These are phyloP conservation scores for Ictidomys tridecemlineatus DNA, from an alignment of 2,113 vertebrate genomes.

Conservation along the genomic window DNA sequence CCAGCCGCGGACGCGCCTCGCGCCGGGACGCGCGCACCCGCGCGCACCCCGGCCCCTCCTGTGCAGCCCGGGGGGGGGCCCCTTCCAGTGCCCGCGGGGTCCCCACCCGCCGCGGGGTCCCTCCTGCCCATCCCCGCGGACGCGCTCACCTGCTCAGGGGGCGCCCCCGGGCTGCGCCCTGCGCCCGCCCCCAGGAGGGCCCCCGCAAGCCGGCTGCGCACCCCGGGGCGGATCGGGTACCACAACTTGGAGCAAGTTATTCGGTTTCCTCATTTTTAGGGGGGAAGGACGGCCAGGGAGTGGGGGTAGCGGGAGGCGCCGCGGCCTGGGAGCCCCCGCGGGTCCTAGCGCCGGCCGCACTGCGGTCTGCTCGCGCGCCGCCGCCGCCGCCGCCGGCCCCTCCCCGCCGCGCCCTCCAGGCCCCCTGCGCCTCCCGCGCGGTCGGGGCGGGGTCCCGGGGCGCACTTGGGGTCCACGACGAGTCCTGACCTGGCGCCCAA, in stretches of 20 bases:
- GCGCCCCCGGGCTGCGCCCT: background rate
- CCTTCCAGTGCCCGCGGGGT: background rate
- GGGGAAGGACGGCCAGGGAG: constrained; percentile 18
- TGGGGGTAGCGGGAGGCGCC: constrained; percentile 27
- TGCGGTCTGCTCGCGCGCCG: constrained; percentile 24
- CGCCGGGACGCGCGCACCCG: no score
- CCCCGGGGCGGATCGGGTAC: constrained; percentile 58
- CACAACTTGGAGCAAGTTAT: constrained; percentile 79
- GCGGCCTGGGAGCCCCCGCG: constrained; percentile 53
- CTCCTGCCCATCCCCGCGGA: background rate
- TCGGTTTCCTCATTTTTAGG: constrained; percentile 80
- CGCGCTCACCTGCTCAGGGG: constrained; percentile 72
- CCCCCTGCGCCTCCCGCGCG: background rate
- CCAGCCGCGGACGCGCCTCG: background rate
- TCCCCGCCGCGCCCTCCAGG: constrained; percentile 28
- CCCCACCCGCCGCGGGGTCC: no score
- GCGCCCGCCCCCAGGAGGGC: constrained; percentile 45
- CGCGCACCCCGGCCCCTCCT: background rate
- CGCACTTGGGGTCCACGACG: background rate
- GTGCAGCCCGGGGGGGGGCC: no score
- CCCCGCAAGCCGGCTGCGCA: constrained; percentile 46
- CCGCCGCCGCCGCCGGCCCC: constrained; percentile 18
- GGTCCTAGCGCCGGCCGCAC: constrained; percentile 81
- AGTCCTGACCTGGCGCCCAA: background rate
- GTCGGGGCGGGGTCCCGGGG: background rate